Evolutionary conservation across 2,113 vertebrate genomes (phyloP).

Genomic region (Elephas maximus): DNA sequence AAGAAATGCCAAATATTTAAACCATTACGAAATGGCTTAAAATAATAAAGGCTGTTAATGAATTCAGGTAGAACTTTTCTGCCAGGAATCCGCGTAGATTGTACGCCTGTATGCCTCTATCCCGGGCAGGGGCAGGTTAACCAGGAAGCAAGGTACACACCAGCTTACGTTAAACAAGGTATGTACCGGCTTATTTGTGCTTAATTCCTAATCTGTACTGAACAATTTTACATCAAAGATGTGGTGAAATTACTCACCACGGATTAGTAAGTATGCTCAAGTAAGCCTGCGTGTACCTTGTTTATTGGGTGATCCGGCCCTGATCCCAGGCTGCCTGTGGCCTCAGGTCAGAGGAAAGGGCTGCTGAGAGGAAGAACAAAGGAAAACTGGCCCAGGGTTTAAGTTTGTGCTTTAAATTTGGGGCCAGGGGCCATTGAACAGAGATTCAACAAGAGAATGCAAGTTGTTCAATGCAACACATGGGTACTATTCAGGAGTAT

Average conservation of each 20-base stretch:
- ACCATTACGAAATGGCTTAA: slow-evolving; percentile 54
- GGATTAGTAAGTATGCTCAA: too few species aligned
- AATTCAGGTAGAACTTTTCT: background rate
- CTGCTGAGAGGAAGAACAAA: too few species aligned
- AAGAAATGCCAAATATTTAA: slow-evolving; percentile 77
- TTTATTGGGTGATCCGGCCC: too few species aligned
- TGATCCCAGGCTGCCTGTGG: background rate
- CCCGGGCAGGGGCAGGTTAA: background rate
- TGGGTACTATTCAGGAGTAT: background rate
- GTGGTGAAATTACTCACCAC: too few species aligned
- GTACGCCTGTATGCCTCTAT: background rate
- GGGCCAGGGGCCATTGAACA: background rate
- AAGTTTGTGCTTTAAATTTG: background rate
- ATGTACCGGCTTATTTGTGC: too few species aligned
- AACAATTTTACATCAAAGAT: too few species aligned
- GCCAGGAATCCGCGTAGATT: background rate
- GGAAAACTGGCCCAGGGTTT: accelerated
- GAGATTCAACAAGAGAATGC: background rate
- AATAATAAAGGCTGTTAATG: slow-evolving; percentile 57
- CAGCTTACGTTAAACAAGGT: too few species aligned
- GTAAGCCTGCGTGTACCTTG: too few species aligned
- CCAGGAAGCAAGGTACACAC: too few species aligned
- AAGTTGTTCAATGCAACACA: accelerated
- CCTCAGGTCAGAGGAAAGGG: too few species aligned
- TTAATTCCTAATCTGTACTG: too few species aligned